Conservation (phyloP, 92 coral and sea anemone genomes). For the Paramuricea clavata region DNA sequence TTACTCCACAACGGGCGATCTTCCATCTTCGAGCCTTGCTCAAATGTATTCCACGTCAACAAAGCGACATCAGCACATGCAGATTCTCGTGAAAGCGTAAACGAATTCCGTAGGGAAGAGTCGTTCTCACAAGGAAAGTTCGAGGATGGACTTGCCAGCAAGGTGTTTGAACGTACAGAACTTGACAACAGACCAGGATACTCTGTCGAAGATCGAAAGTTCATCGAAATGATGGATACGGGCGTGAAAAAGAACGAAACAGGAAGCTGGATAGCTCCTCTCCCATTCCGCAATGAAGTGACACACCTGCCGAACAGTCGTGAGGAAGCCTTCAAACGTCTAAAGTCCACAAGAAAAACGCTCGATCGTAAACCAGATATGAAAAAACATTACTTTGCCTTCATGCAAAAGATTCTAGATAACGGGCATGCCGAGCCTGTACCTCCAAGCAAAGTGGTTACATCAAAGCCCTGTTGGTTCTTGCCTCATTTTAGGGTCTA, state of each 20-base stretch:
- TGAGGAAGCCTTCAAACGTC: not conserved
- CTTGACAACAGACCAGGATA: not conserved
- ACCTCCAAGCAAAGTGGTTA: not conserved
- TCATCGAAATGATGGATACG: not conserved
- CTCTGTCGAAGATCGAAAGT: not conserved
- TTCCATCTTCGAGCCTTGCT: not conserved
- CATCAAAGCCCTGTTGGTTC: not conserved
- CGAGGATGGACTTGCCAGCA: not conserved
- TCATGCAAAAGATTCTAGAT: not conserved
- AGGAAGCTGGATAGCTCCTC: not conserved
- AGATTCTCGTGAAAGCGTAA: not conserved
- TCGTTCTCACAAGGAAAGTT: not conserved
- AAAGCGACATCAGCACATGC: not conserved
- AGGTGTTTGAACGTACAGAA: not conserved
- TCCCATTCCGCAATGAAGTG: not conserved
- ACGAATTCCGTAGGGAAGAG: not conserved
- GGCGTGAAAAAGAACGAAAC: not conserved
- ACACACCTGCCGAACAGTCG: not conserved
- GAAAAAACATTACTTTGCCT: not conserved
- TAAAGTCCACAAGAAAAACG: not conserved
- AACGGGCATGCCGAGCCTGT: conserved; percentile 10
- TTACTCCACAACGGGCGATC: not conserved
- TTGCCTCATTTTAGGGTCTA: too few relatives aligned
- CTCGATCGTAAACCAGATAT: not conserved
- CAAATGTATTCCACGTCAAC: too few relatives aligned